phyloP scores from a whole-genome alignment of 2,113 vertebrate genomes.

The Actinemys pallida region DNA sequence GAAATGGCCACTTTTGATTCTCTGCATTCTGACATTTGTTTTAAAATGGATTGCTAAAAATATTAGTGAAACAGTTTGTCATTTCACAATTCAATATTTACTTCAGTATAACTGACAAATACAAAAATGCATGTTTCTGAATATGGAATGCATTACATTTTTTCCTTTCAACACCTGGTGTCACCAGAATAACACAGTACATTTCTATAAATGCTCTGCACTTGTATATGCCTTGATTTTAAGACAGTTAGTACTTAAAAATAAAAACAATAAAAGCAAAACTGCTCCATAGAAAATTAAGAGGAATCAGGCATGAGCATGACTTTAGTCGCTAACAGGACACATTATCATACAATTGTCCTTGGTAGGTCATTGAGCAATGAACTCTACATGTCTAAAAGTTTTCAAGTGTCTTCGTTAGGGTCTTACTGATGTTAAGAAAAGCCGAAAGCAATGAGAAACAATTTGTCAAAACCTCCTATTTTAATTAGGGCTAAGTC shows the following conservation, averaged over 20 bases:
- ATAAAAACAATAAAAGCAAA: neutral
- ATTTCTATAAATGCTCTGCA: constrained; percentile 2
- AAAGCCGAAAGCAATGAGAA: neutral
- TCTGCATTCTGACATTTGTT: neutral
- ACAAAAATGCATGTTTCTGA: constrained; percentile 47
- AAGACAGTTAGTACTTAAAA: neutral
- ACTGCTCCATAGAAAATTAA: neutral
- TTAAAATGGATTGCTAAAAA: neutral
- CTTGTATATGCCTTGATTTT: neutral
- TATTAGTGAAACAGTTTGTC: neutral
- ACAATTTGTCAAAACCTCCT: neutral
- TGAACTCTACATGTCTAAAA: constrained; percentile 2
- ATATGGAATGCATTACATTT: constrained; percentile 59
- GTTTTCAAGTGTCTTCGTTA: neutral
- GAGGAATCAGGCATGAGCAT: neutral
- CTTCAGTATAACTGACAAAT: neutral
- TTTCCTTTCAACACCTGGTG: constrained; percentile 76
- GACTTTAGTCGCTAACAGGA: neutral
- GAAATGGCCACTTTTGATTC: neutral
- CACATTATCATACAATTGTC: neutral
- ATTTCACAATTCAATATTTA: neutral
- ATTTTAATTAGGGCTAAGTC: neutral
- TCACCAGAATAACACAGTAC: constrained; percentile 63
- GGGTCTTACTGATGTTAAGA: neutral
- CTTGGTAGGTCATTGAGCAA: neutral